These are phyloP conservation scores for Tragulus kanchil DNA, from an alignment of 2,113 vertebrate genomes.

Conservation along the genomic window DNA sequence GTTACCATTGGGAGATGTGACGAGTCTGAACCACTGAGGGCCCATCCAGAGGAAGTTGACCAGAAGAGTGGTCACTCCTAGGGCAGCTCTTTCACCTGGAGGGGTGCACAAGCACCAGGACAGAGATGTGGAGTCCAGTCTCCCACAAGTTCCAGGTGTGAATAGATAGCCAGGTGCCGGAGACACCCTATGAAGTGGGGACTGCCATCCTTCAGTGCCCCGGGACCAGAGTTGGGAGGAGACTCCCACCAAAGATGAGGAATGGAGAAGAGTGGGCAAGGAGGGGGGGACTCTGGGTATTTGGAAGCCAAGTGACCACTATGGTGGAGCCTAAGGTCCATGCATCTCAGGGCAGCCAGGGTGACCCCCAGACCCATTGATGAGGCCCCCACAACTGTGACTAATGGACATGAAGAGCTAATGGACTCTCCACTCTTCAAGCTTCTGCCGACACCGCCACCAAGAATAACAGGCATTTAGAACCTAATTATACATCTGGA, in stretches of 20 bases:
- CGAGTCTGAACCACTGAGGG: too few relatives aligned
- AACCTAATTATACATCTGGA: constrained; percentile 74
- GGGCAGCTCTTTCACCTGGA: background rate
- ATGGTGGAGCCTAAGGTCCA: background rate
- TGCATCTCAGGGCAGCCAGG: background rate
- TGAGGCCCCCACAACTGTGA: background rate
- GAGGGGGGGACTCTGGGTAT: background rate
- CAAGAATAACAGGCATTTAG: constrained; percentile 62
- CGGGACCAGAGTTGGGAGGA: fast-evolving
- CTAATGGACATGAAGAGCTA: background rate
- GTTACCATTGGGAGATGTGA: background rate
- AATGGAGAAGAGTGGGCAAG: background rate
- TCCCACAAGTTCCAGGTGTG: too few relatives aligned
- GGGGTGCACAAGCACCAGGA: background rate
- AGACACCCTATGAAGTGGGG: background rate
- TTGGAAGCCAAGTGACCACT: background rate
- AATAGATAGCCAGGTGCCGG: too few relatives aligned
- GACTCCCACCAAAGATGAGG: background rate
- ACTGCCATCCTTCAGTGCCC: background rate
- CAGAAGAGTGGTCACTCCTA: too few relatives aligned
- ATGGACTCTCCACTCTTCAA: background rate
- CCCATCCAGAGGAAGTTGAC: too few relatives aligned
- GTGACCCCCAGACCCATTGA: background rate
- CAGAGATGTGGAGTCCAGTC: fast-evolving
- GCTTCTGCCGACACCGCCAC: constrained; percentile 58